phyloP scores from a whole-genome alignment of 2,113 vertebrate species.

The Glaucidium brasilianum region DNA sequence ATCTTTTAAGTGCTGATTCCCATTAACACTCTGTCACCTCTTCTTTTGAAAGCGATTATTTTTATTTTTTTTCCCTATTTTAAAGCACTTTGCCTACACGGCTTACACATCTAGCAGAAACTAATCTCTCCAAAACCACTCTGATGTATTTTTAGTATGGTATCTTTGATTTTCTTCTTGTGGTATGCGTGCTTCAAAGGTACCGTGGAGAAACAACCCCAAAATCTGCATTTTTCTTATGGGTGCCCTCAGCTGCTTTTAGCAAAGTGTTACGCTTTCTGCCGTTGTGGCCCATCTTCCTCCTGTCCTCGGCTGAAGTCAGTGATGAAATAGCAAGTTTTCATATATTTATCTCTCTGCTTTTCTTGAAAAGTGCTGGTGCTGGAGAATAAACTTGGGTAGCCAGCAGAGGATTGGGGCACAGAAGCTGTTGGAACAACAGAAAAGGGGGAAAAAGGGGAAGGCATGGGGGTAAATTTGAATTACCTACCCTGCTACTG shows the following conservation, averaged over 20 bases:
- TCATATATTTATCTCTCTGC: background rate
- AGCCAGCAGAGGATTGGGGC: background rate
- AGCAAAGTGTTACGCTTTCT: background rate
- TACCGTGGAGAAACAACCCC: background rate
- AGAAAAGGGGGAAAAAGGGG: background rate
- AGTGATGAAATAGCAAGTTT: background rate
- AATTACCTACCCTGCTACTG: background rate
- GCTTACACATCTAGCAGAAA: background rate
- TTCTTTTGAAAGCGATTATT: background rate
- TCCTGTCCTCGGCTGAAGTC: background rate
- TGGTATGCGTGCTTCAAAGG: background rate
- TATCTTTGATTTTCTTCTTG: background rate
- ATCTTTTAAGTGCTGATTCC: background rate
- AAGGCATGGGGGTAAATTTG: background rate
- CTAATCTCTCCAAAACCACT: background rate
- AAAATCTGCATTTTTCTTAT: accelerated
- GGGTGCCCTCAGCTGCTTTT: background rate
- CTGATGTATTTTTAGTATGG: background rate
- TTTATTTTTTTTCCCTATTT: background rate
- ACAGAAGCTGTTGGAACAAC: background rate
- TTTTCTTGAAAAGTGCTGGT: background rate
- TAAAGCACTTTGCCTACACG: background rate
- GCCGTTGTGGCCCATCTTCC: background rate
- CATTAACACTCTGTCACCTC: background rate
- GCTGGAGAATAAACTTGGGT: background rate